Conservation (phyloP, 2,113 vertebrate species). For the Aldabrachelys gigantea region DNA sequence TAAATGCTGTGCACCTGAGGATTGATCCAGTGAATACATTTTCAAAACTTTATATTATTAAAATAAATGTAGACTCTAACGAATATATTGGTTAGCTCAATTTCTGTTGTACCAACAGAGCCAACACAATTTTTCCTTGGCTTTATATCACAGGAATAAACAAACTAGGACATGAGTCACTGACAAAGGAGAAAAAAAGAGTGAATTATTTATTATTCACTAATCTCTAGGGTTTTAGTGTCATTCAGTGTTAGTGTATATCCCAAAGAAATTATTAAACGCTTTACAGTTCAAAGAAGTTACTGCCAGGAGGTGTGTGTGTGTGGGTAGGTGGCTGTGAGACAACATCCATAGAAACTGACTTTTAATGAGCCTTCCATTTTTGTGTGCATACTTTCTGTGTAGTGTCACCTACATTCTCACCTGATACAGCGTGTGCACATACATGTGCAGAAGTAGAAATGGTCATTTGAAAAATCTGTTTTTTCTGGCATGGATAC, state of each 20-base stretch:
- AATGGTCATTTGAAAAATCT: neutral
- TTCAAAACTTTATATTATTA: neutral
- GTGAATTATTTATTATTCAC: neutral
- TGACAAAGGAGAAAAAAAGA: neutral
- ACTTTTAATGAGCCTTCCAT: neutral
- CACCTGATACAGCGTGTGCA: rapidly evolving
- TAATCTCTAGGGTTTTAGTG: neutral
- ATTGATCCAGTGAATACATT: neutral
- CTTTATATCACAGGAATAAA: neutral
- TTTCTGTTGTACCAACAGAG: neutral
- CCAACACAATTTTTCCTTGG: neutral
- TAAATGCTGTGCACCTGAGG: neutral
- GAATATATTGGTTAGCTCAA: neutral
- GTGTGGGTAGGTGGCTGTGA: neutral
- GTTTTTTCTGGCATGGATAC: neutral
- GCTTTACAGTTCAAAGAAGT: neutral
- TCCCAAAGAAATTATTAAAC: neutral
- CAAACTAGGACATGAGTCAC: neutral
- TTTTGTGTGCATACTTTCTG: neutral
- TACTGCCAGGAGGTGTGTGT: neutral
- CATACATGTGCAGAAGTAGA: neutral
- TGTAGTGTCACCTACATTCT: neutral
- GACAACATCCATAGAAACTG: neutral
- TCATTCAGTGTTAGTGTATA: neutral
- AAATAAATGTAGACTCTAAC: neutral